A percentile compares a stretch with the other conserved stretches of the same genome.
These are phyloP conservation scores for Benthosema pterotum DNA, from an alignment of 2,797 vertebrate genomes.

Conservation along the genomic window DNA sequence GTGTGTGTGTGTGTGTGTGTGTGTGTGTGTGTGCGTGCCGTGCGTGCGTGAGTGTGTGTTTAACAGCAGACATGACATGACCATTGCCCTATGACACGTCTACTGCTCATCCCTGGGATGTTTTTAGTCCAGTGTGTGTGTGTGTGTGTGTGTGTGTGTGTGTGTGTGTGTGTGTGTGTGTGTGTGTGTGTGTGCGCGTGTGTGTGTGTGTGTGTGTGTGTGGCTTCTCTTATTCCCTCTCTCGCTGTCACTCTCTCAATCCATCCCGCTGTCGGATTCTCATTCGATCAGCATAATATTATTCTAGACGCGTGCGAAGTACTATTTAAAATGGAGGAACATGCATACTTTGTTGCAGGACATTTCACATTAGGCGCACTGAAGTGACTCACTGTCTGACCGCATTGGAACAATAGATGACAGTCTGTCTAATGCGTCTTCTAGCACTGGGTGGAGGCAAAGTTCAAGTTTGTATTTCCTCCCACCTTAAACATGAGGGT, in stretches of 20 bases:
- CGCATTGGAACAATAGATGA: neutral
- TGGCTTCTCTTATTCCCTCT: constrained; percentile 4
- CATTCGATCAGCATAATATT: no score
- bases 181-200: constrained; percentile 1
- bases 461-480: constrained; percentile 25
- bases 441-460: neutral
- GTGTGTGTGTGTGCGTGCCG: neutral
- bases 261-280: constrained; percentile 2
- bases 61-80: no score
- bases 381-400: constrained; percentile 34
- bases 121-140: no score
- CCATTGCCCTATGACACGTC: no score
- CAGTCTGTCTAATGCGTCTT: constrained; percentile 12
- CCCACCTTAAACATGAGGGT: constrained; percentile 24
- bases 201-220: constrained; percentile 11
- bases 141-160: constrained; percentile 48
- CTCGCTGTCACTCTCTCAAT: constrained; percentile 13
- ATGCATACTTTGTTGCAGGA: constrained; percentile 24
- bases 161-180: constrained; percentile 8
- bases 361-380: constrained; percentile 9
- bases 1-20: constrained; percentile 9
- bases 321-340: constrained; percentile 53
- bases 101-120: no score
- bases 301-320: constrained; percentile 6
- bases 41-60: neutral